Percentiles rank a stretch among this genome's conserved stretches.
These are phyloP conservation scores for Clavelina lepadiformis DNA, from an alignment of 23 tunicate species.

Conservation along the genomic window DNA sequence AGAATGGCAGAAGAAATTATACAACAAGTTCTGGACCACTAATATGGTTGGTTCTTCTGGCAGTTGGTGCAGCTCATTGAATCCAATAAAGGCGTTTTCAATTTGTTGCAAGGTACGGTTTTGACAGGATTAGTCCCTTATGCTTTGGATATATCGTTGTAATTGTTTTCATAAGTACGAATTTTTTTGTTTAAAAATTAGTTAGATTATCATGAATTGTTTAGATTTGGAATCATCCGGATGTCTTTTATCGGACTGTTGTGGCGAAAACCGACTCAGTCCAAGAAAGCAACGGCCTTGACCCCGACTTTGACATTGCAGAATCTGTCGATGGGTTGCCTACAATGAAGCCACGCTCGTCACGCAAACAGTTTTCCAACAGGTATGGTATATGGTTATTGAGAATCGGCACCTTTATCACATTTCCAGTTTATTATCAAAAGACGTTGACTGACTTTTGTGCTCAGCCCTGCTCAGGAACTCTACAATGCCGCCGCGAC, in stretches of 20 bases:
- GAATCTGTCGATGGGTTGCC: constrained; percentile 7
- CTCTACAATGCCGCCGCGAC: not conserved
- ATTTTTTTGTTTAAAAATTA: not conserved
- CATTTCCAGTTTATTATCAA: too few species aligned
- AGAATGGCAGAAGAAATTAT: constrained; percentile 78
- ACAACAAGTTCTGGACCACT: constrained; percentile 62
- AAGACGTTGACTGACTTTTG: too few species aligned
- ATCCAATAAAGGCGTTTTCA: constrained; percentile 89
- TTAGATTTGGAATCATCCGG: constrained; percentile 98
- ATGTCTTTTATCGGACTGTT: constrained; percentile 73
- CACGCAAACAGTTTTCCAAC: not conserved
- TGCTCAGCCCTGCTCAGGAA: not conserved
- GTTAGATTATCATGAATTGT: too few species aligned
- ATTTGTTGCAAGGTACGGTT: constrained; percentile 76
- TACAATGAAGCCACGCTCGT: not conserved
- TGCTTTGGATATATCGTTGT: not conserved
- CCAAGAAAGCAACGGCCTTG: constrained; percentile 26
- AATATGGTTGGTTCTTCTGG: constrained; percentile 52
- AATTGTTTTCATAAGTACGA: not conserved
- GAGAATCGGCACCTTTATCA: too few species aligned
- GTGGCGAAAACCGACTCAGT: constrained; percentile 36
- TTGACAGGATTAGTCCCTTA: not conserved
- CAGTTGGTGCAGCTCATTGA: constrained; percentile 59
- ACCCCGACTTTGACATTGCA: constrained; percentile 68
- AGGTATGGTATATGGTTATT: not conserved